These are phyloP conservation scores for Rhea americana DNA, from an alignment of 2,113 vertebrate species.

Conservation along the genomic window DNA sequence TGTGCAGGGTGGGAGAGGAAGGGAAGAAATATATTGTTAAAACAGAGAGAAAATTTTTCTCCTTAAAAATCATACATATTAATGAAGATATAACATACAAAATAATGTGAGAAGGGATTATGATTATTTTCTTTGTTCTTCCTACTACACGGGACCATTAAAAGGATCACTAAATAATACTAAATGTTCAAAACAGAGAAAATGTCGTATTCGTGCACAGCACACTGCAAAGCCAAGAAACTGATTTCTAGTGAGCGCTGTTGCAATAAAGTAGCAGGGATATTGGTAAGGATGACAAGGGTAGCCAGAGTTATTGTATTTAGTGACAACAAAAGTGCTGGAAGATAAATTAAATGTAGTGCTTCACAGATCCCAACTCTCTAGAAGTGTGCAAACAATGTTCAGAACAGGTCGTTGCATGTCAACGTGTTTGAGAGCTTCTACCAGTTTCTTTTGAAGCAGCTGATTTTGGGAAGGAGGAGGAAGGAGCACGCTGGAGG, in stretches of 20 bases:
- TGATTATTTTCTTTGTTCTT: background rate
- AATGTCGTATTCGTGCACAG: background rate
- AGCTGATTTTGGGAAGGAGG: rapidly evolving
- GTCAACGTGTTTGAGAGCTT: background rate
- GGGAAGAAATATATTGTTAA: background rate
- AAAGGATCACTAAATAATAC: background rate
- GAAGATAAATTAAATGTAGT: background rate
- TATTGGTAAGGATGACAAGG: background rate
- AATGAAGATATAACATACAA: background rate
- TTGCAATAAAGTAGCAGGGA: background rate
- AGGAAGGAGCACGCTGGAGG: rapidly evolving
- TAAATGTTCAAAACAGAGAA: background rate
- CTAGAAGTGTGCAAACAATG: background rate
- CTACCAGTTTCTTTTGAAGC: background rate
- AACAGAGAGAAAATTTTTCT: background rate
- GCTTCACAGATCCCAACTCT: background rate
- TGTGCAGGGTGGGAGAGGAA: rapidly evolving
- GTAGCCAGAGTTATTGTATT: background rate
- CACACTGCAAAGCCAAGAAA: background rate
- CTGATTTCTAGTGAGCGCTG: background rate
- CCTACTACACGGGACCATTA: background rate
- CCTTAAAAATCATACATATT: background rate
- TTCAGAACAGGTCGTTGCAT: background rate
- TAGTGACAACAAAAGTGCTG: background rate
- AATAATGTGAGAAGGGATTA: background rate